Evolutionary conservation across 2,113 vertebrate genomes (phyloP).

Genomic region (Okapia johnstoni): DNA sequence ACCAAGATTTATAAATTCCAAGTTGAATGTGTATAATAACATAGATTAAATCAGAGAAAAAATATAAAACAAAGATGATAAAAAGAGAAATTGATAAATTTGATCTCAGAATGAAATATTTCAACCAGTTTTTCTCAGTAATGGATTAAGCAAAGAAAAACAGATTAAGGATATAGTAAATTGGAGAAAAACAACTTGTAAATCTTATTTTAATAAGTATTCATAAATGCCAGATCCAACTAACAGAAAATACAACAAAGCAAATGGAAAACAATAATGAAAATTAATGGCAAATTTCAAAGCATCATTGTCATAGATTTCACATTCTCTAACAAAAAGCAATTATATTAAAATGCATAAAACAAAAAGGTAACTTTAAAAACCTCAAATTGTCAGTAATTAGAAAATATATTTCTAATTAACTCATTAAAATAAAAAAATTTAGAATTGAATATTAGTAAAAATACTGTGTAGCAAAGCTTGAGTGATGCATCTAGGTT

Average conservation of each 20-base stretch:
- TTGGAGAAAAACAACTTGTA: not conserved
- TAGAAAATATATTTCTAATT: not conserved
- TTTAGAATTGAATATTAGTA: not conserved
- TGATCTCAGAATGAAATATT: not conserved
- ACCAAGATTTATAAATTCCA: not conserved
- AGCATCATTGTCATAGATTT: not conserved
- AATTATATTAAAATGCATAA: not conserved
- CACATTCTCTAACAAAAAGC: not conserved
- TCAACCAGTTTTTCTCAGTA: not conserved
- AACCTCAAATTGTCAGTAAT: not conserved
- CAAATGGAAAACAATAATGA: not conserved
- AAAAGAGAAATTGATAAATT: not conserved
- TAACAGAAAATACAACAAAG: slow-evolving; percentile 1
- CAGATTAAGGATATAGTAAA: not conserved
- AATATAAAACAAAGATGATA: not conserved
- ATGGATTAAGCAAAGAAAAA: not conserved
- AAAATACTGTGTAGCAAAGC: not conserved
- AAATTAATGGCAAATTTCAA: slow-evolving; percentile 1
- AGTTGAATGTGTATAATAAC: not conserved
- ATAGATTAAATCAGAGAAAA: not conserved
- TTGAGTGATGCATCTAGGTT: not conserved
- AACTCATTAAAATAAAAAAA: not conserved
- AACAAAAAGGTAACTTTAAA: not conserved
- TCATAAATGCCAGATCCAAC: not conserved
- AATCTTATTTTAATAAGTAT: slow-evolving; percentile 3